phyloP scores from a whole-genome alignment of 2,888 invertebrate species.

The Drosophila antonietae region DNA sequence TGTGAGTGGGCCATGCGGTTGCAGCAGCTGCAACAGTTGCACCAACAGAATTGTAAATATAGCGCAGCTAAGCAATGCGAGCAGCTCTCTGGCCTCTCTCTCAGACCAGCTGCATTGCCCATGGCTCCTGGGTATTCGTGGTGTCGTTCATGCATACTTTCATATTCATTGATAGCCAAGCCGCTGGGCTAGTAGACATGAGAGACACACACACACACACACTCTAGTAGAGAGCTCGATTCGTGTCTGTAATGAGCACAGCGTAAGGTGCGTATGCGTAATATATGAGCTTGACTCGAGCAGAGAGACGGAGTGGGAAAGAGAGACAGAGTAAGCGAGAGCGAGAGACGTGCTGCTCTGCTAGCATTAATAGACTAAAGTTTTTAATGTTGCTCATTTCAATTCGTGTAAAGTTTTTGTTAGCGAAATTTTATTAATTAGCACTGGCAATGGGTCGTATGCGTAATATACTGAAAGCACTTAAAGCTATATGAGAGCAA shows the following conservation, averaged over 20 bases:
- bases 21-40: constrained; percentile 53
- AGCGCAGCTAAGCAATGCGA: constrained; percentile 40
- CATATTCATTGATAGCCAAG: constrained; percentile 45
- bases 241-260: constrained; percentile 7
- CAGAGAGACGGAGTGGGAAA: not conserved
- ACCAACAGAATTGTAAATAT: constrained; percentile 47
- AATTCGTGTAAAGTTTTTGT: constrained; percentile 1
- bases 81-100: not conserved
- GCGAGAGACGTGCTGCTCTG: not conserved
- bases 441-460: not conserved
- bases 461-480: not conserved
- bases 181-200: constrained; percentile 9
- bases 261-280: constrained; percentile 14
- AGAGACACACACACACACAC: not conserved
- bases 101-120: constrained; percentile 19
- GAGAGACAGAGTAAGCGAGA: not conserved
- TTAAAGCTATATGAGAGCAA: not conserved
- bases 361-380: constrained; percentile 2
- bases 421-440: constrained; percentile 1
- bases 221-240: not conserved
- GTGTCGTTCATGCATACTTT: constrained; percentile 45
- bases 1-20: constrained; percentile 47
- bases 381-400: constrained; percentile 4
- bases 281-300: not conserved
- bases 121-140: constrained; percentile 34